These are phyloP conservation scores for Petrocephalus sullivani DNA, from an alignment of 2,797 vertebrate genomes.

Conservation along the genomic window DNA sequence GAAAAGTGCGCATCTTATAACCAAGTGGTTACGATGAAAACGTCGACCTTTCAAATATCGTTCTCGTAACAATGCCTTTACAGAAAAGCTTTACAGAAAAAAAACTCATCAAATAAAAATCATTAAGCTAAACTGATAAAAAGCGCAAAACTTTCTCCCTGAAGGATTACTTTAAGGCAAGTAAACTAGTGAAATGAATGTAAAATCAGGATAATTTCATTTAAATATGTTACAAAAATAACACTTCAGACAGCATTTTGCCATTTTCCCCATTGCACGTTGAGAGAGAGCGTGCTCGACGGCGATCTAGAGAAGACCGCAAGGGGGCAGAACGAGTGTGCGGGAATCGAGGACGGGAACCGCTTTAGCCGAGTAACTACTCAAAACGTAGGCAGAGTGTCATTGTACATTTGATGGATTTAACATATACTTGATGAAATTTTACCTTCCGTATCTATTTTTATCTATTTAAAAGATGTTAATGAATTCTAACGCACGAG, in stretches of 20 bases:
- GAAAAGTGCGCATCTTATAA: not conserved
- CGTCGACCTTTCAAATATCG: not conserved
- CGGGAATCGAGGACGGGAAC: conserved; percentile 31
- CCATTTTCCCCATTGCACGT: not conserved
- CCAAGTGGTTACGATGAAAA: not conserved
- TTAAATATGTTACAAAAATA: not conserved
- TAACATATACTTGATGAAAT: not conserved
- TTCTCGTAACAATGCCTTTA: not conserved
- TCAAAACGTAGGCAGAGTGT: not conserved
- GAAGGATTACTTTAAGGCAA: not conserved
- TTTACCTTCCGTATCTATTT: not conserved
- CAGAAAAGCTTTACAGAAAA: not conserved
- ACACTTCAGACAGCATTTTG: not conserved
- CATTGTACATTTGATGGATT: not conserved
- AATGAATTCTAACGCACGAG: not conserved
- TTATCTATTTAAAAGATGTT: not conserved
- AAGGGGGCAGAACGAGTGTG: conserved; percentile 63
- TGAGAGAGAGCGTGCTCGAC: not conserved
- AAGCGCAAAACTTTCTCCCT: not conserved
- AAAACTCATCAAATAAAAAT: not conserved
- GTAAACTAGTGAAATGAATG: not conserved
- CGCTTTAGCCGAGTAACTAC: not conserved
- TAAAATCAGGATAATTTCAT: not conserved
- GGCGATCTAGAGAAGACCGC: conserved; percentile 40
- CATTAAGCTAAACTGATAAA: not conserved